Evolutionary conservation across 2,113 vertebrate species (phyloP).

Genomic region (Neodontobutis hainanensis): DNA sequence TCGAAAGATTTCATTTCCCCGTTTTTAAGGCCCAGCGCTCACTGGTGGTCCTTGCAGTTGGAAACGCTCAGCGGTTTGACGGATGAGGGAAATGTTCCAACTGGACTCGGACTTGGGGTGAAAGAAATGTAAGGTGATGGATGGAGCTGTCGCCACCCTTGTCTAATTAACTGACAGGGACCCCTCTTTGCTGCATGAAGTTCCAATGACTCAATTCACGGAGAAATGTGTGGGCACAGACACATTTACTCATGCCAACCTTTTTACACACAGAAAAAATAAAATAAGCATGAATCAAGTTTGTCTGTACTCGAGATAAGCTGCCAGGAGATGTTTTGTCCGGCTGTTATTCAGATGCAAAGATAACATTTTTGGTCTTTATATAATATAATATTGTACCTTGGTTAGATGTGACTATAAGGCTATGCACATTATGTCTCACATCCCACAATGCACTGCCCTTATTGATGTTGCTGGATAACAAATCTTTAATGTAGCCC

Average conservation of each 20-base stretch:
- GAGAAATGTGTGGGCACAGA: conserved; percentile 18
- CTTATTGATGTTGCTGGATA: too few species aligned
- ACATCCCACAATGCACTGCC: too few species aligned
- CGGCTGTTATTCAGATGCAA: neutral
- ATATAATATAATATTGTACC: neutral
- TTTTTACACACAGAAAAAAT: neutral
- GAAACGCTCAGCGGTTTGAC: conserved; percentile 51
- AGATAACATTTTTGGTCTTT: neutral
- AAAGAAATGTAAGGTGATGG: conserved; percentile 58
- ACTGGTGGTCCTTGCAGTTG: conserved; percentile 52
- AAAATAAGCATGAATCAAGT: conserved; percentile 17
- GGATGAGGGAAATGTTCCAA: conserved; percentile 60
- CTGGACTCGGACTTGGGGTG: conserved; percentile 42
- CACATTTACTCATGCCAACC: conserved; percentile 33
- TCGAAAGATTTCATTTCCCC: conserved; percentile 49
- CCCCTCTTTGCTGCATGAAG: conserved; percentile 36
- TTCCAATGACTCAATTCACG: conserved; percentile 40
- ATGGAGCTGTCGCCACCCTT: conserved; percentile 55
- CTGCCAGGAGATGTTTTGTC: conserved; percentile 2
- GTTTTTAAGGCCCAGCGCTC: conserved; percentile 26
- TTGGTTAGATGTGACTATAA: too few species aligned
- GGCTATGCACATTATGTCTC: too few species aligned
- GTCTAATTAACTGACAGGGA: conserved; percentile 69
- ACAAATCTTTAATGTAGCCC: too few species aligned
- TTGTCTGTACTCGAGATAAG: conserved; percentile 13